Percentiles rank a stretch among this genome's conserved stretches.
Evolutionary conservation across 1,140 invertebrate genomes (phyloP).

Genomic region (Bicyclus anynana): DNA sequence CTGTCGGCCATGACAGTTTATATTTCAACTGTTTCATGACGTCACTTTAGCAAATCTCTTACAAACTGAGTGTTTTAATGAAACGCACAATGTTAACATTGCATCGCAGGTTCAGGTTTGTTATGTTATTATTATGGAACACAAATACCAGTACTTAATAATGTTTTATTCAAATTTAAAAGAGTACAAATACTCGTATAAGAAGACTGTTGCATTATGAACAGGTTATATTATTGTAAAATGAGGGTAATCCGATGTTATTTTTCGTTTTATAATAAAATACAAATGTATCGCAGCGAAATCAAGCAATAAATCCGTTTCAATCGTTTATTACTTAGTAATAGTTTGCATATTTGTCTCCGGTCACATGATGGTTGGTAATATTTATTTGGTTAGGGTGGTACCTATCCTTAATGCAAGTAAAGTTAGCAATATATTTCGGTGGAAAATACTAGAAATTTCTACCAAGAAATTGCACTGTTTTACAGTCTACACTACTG

Average conservation of each 20-base stretch:
- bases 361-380: background rate
- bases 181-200: background rate
- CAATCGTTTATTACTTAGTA: background rate
- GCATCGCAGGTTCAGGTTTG: background rate
- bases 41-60: too few species aligned
- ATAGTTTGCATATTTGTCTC: background rate
- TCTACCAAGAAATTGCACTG: conserved; percentile 49
- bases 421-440: conserved; percentile 17
- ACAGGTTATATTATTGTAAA: background rate
- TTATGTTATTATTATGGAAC: background rate
- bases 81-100: background rate
- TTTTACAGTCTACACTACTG: conserved; percentile 58
- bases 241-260: background rate
- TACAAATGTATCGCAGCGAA: background rate
- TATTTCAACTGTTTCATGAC: too few species aligned
- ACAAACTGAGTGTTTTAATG: background rate
- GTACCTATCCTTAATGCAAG: conserved; percentile 15
- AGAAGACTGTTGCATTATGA: background rate
- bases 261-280: background rate
- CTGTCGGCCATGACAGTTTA: too few species aligned
- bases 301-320: background rate
- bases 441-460: conserved; percentile 33
- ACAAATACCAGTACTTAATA: background rate
- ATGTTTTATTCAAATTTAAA: background rate
- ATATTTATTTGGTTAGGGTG: conserved; percentile 13